Conservation (phyloP, 2,113 vertebrate genomes). For the Carollia perspicillata region DNA sequence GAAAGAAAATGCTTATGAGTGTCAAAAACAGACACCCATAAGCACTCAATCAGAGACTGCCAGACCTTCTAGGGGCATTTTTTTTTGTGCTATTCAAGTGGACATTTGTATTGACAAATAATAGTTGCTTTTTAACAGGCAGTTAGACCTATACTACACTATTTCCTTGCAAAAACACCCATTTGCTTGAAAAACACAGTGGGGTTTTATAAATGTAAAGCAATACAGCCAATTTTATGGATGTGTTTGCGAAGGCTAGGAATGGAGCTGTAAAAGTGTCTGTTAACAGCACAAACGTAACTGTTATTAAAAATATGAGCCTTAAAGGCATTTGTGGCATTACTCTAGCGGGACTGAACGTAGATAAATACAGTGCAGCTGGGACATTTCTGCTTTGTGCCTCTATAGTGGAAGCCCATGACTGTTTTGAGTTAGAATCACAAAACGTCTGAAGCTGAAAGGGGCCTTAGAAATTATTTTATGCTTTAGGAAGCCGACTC, state of each 20-base stretch:
- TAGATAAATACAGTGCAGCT: slow-evolving; percentile 34
- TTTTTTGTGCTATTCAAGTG: background rate
- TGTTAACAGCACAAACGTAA: slow-evolving; percentile 43
- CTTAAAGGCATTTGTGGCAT: background rate
- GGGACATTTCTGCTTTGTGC: background rate
- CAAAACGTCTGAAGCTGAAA: background rate
- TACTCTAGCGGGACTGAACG: background rate
- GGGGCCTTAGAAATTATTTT: background rate
- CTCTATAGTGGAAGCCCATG: background rate
- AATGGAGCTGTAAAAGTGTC: background rate
- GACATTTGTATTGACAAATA: slow-evolving; percentile 19
- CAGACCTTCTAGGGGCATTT: background rate
- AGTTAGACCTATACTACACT: background rate
- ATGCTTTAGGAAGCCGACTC: background rate
- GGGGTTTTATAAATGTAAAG: slow-evolving; percentile 41
- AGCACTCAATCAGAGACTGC: background rate
- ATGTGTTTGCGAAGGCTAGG: slow-evolving; percentile 24
- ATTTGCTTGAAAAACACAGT: slow-evolving; percentile 35
- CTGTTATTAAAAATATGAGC: background rate
- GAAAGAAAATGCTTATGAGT: background rate
- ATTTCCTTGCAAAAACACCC: slow-evolving; percentile 33
- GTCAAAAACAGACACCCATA: background rate
- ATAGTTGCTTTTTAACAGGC: slow-evolving; percentile 41
- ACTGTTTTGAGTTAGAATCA: slow-evolving; percentile 16
- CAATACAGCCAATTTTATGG: background rate